phyloP scores from a whole-genome alignment of 2,888 invertebrate species.

The Oligia strigilis region DNA sequence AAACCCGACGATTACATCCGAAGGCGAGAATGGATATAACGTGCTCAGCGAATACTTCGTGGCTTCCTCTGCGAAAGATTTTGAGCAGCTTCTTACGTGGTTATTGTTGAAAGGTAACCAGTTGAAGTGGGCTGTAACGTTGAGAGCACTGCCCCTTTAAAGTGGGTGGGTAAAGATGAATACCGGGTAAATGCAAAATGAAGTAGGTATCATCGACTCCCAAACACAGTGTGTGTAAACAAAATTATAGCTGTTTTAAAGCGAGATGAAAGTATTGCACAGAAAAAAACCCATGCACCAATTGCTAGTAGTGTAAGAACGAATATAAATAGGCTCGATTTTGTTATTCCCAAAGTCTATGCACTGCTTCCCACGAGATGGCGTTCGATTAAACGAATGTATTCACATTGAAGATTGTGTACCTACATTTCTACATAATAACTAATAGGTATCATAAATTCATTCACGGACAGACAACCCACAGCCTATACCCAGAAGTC shows the following conservation, averaged over 20 bases:
- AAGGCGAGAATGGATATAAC: slow-evolving; percentile 60
- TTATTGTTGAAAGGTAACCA: slow-evolving; percentile 25
- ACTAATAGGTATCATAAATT: background rate
- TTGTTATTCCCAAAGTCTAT: background rate
- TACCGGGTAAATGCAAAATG: slow-evolving; percentile 6
- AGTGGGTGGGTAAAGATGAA: slow-evolving; percentile 2
- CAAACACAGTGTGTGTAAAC: background rate
- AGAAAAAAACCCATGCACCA: background rate
- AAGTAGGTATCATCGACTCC: background rate
- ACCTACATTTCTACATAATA: background rate
- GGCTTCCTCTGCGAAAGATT: slow-evolving; percentile 58
- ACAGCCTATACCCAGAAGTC: too few relatives aligned
- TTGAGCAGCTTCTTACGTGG: slow-evolving; percentile 42
- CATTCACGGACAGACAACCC: background rate
- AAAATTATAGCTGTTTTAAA: background rate
- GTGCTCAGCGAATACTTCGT: slow-evolving; percentile 50
- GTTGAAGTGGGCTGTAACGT: slow-evolving; percentile 27
- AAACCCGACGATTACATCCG: slow-evolving; percentile 52
- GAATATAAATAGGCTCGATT: background rate
- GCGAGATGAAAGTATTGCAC: background rate
- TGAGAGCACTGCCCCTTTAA: slow-evolving; percentile 31
- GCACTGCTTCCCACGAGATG: slow-evolving; percentile 10
- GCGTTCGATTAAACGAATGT: background rate
- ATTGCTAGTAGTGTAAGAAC: background rate
- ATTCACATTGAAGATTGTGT: too few relatives aligned